Evolutionary conservation across 2,113 vertebrate genomes (phyloP), one percentile per base, ranked within the genome.

Genomic region (Tinamus guttatus): DNA sequence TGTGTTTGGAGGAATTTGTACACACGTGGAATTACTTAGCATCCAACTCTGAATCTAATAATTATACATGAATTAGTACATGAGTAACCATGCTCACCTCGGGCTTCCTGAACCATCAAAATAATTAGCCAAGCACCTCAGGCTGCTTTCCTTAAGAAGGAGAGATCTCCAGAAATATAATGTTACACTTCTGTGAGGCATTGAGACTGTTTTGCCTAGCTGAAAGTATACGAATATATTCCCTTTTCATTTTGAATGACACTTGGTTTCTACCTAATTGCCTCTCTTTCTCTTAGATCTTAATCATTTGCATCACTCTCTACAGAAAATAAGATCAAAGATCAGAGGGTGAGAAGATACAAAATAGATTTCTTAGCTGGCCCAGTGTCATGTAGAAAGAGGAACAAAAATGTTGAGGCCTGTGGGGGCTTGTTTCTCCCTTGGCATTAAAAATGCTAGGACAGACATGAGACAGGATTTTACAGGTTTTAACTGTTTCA

Each of bases 81-180:
- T 76, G 87, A 92, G 78, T 83, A 95, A 45, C 45, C 38, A 17
- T 82, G 81, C 81, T 93, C 67, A 93, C 84, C 4, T 20, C 94
- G 88, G 88, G 76, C 70, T 96, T 93, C 91, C 81, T 95, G 88
- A 96, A 90, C 81, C 47, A 93, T 65, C 64, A 89, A 91, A 92
- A 97, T 95, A 97, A 96, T 96, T 97, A 97, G 77, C 38, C 36
- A 75, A 85, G 36, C 41, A 93, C 93, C 91, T 77, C 69, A 86
- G 90, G 85, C 91, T 69, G 34, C 78, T 88, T 91, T 60, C 63
- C 58, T 77, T 92, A 60, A 95, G 88, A 94, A 87, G 74, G 87
- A 82, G 36, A 81, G 36, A 68, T 78, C 81, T 95, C 79, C 45
- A 90, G 90, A 92, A 97, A 96, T 63, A 85, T 64, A 92, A 79